Evolutionary conservation across 2,113 vertebrate species (phyloP).

Genomic region (Muscicapa adusta): DNA sequence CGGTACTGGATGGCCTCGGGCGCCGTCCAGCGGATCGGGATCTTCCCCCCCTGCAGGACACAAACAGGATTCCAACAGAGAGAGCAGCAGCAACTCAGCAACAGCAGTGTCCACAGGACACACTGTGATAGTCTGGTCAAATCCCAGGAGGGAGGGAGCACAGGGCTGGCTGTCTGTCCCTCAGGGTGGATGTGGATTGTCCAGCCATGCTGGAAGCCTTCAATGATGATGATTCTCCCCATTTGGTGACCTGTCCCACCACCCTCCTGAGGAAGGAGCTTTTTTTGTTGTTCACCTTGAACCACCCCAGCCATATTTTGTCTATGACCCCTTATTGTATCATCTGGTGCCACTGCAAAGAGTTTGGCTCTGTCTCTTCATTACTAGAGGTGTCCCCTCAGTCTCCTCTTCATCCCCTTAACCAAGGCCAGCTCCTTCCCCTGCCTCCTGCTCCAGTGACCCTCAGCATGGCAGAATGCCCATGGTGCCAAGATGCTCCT

Average conservation of each 20-base stretch:
- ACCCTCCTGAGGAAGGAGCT: background rate
- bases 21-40: constrained; percentile 80
- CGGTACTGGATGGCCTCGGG: constrained; percentile 81
- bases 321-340: background rate
- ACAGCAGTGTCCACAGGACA: background rate
- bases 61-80: background rate
- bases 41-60: constrained; percentile 75
- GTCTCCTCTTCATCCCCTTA: background rate
- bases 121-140: background rate
- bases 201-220: background rate
- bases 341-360: background rate
- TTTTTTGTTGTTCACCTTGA: background rate
- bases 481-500: background rate
- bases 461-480: background rate
- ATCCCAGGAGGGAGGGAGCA: background rate
- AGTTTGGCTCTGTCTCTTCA: background rate
- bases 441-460: background rate
- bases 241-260: background rate
- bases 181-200: background rate
- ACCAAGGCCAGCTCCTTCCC: background rate
- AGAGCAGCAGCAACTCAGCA: background rate
- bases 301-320: background rate
- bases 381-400: background rate
- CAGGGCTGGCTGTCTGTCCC: background rate
- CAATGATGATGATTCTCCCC: background rate